Evolutionary conservation across 2,797 vertebrate species (phyloP).

Genomic region (Malurus splendens): DNA sequence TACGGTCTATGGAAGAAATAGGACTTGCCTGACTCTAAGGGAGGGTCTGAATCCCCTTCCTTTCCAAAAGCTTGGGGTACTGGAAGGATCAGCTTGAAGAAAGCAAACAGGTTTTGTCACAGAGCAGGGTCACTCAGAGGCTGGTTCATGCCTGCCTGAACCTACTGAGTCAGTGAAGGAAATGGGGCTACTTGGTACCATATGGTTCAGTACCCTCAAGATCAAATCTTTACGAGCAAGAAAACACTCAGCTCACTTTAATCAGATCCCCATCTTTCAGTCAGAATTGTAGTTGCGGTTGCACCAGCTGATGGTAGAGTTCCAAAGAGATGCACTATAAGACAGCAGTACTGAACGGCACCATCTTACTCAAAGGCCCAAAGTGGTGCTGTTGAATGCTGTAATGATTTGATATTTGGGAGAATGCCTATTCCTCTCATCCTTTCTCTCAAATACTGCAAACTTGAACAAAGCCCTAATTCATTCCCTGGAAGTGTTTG

Average conservation of each 20-base stretch:
- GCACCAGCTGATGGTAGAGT: neutral
- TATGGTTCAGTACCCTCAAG: neutral
- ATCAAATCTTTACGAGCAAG: neutral
- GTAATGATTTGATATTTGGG: neutral
- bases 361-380: neutral
- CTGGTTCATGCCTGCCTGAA: neutral
- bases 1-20: neutral
- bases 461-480: neutral
- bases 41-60: neutral
- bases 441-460: neutral
- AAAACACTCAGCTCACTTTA: neutral
- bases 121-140: neutral
- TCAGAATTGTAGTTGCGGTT: neutral
- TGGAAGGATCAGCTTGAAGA: neutral
- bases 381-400: neutral
- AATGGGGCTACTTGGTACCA: neutral
- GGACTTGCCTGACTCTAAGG: neutral
- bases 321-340: neutral
- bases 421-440: neutral
- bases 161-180: neutral
- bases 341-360: neutral
- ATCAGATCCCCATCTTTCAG: neutral
- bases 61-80: neutral
- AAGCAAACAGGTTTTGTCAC: neutral
- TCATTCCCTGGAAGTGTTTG: neutral